phyloP scores from a whole-genome alignment of 2,113 vertebrate genomes.

The Terrapene triunguis region DNA sequence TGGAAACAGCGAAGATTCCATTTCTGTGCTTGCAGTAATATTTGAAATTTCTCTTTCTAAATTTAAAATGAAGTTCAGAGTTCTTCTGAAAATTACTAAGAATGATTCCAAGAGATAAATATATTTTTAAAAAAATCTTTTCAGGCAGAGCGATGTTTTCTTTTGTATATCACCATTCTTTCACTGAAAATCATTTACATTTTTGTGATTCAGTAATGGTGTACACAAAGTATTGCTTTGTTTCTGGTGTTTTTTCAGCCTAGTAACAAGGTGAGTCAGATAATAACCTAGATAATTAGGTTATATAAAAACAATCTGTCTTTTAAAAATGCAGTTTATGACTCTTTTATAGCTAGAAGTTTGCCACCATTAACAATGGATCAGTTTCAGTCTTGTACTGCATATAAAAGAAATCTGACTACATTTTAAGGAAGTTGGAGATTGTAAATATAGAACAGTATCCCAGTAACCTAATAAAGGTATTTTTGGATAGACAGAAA shows the following conservation, averaged over 20 bases:
- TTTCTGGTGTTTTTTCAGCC: background rate
- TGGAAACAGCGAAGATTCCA: background rate
- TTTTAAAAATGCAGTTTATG: conserved; percentile 6
- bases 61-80: background rate
- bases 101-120: background rate
- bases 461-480: background rate
- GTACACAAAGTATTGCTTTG: conserved; percentile 7
- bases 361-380: background rate
- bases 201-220: conserved; percentile 8
- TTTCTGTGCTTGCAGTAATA: background rate
- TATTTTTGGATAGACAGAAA: background rate
- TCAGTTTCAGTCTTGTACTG: background rate
- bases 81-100: background rate
- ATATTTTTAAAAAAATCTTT: background rate
- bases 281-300: conserved; percentile 4
- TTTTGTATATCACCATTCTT: background rate
- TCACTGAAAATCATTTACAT: background rate
- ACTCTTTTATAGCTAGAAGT: background rate
- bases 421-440: background rate
- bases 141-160: background rate
- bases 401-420: background rate
- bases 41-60: background rate
- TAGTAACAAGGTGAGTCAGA: conserved; percentile 52
- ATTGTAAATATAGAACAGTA: background rate
- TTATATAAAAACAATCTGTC: background rate